phyloP scores from a whole-genome alignment of 2,113 vertebrate species.

The Pitta sordida region DNA sequence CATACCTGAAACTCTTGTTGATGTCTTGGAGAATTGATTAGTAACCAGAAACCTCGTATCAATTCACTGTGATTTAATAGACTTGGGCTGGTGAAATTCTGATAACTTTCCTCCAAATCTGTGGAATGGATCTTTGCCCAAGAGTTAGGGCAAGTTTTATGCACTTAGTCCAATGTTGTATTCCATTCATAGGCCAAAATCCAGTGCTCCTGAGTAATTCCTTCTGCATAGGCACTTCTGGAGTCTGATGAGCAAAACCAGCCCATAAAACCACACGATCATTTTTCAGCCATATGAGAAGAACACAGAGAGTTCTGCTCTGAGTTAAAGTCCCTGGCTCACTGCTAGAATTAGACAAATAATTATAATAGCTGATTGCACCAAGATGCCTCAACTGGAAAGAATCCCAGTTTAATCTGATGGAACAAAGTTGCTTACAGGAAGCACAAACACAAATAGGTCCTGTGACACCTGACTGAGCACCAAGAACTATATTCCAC shows the following conservation, averaged over 20 bases:
- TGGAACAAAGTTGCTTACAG: background rate
- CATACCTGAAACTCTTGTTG: background rate
- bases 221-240: background rate
- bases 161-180: background rate
- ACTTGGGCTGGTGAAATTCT: background rate
- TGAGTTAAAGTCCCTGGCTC: background rate
- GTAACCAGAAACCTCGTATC: background rate
- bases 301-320: background rate
- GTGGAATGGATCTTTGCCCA: background rate
- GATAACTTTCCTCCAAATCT: background rate
- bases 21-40: background rate
- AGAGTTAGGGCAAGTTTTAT: background rate
- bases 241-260: background rate
- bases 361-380: background rate
- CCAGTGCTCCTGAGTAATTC: background rate
- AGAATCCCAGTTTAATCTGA: background rate
- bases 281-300: background rate
- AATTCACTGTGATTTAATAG: background rate
- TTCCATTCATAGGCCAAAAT: background rate
- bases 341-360: background rate
- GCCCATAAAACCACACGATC: background rate
- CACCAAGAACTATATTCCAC: background rate
- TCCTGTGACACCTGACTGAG: background rate
- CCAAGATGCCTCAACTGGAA: background rate
- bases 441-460: background rate